Base-by-base conservation (phyloP, 2,888 invertebrate species). In the Drosophila diplacantha region DNA sequence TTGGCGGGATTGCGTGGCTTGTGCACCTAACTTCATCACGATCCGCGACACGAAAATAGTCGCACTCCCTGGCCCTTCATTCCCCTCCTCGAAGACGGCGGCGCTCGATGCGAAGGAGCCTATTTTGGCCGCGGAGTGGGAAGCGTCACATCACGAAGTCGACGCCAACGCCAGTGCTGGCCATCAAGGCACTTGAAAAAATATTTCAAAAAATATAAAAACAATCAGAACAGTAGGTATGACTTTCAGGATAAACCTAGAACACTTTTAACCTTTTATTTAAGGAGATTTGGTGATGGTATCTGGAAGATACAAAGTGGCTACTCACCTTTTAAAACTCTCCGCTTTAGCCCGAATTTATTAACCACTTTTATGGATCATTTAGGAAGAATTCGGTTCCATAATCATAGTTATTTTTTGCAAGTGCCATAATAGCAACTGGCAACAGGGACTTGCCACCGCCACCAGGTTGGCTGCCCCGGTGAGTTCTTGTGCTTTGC, bases 11-110 rank as follows among this genome's bases (percentile, higher is more conserved):
- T 76, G 76, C 76, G 81, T 77, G 79, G 81, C 81, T 69, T 50
- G 72, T 78, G 76, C 76, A 77, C 81, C 78, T 75, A 82, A 83
- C 79, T 83, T 73, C 85, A 84, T 85, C 85, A 85, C 85, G 85
- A 85, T 85, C 81, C 73, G 70, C 81, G 71, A 76, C 68, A 79
- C 71, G 74, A 71, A 75, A 81, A 80, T 80, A 83, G 79, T 81
- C 82, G 76, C 73, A 81, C 77, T 84, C 75, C 68, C 69, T 29
- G 82, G 75, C 73, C 81, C 77, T 80, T 74, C 68, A 61, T 5
- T 4, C 26, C 44, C 12, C 44, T 7, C 16, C 71, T 73, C 69
- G 53, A 66, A 52, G 37, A 26, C 62, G 52, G 59, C 29, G 66
- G 66, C 59, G 59, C 59, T 67, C 67, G 31, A 52, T 52, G 68